Conservation (phyloP, 1,140 invertebrate genomes). For the Drosophila bocki region DNA sequence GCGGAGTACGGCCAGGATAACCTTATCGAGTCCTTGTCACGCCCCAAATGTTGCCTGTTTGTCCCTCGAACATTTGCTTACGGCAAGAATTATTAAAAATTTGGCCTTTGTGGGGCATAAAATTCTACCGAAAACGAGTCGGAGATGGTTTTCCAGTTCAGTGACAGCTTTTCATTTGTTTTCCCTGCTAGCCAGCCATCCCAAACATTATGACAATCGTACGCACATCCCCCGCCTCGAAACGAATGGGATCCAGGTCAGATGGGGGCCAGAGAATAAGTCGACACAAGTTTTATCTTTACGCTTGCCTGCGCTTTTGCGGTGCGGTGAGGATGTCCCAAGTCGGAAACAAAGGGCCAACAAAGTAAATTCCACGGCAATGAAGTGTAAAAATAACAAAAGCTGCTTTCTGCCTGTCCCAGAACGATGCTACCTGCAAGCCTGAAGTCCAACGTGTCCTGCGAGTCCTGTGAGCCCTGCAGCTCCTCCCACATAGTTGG, state of each 20-base stretch:
- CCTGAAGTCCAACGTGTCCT: neutral
- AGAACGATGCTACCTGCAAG: constrained; percentile 29
- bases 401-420: constrained; percentile 48
- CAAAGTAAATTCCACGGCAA: constrained; percentile 68
- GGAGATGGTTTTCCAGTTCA: constrained; percentile 64
- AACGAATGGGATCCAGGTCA: constrained; percentile 32
- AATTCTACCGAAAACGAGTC: constrained; percentile 35
- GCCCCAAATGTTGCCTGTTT: constrained; percentile 18
- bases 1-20: constrained; percentile 19
- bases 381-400: constrained; percentile 71
- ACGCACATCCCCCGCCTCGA: constrained; percentile 8
- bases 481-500: constrained; percentile 51
- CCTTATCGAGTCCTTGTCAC: constrained; percentile 60
- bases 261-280: constrained; percentile 28
- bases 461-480: constrained; percentile 18
- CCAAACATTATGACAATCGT: constrained; percentile 49
- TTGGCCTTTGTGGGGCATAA: constrained; percentile 57
- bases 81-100: constrained; percentile 56
- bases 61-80: constrained; percentile 43
- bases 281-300: constrained; percentile 66
- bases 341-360: constrained; percentile 63
- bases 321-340: constrained; percentile 30
- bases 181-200: constrained; percentile 24
- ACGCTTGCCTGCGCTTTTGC: constrained; percentile 61
- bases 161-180: constrained; percentile 58